These are phyloP conservation scores for Drosophila prosaltans DNA, from an alignment of 1,140 invertebrate species.

Conservation along the genomic window DNA sequence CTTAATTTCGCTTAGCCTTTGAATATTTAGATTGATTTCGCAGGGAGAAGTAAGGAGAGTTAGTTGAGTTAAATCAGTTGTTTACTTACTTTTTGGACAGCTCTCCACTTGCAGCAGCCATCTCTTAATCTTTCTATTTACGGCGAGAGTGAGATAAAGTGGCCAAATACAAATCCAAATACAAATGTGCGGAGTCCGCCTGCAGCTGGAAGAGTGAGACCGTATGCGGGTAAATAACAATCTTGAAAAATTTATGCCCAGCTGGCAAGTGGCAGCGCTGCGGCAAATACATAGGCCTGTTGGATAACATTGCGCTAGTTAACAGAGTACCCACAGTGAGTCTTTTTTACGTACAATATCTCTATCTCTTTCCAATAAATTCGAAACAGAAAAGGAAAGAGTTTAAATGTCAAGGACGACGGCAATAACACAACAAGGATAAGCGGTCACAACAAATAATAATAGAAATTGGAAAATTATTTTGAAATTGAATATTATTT, in stretches of 20 bases:
- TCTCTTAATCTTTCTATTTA: constrained; percentile 23
- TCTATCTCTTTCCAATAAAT: background rate
- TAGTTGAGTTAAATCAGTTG: background rate
- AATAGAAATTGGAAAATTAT: constrained; percentile 2
- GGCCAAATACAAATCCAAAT: constrained; percentile 6
- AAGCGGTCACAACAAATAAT: constrained; percentile 38
- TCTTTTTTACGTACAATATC: background rate
- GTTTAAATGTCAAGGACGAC: constrained; percentile 73
- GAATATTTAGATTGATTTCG: constrained; percentile 16
- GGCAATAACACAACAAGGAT: constrained; percentile 29
- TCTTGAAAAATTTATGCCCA: background rate
- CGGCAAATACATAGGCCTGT: background rate
- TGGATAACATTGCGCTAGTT: background rate
- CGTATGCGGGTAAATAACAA: background rate
- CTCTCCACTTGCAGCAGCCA: constrained; percentile 77
- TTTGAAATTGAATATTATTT: background rate
- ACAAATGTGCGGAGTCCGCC: constrained; percentile 10
- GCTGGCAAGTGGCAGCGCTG: background rate
- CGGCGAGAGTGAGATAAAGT: background rate
- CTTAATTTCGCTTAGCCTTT: constrained; percentile 22
- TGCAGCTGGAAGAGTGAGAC: background rate
- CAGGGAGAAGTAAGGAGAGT: background rate
- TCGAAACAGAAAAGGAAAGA: constrained; percentile 56
- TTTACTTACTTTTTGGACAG: constrained; percentile 79
- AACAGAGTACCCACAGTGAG: background rate